Evolutionary conservation across 2,888 invertebrate species (phyloP).

Genomic region (Tetragnatha montana): DNA sequence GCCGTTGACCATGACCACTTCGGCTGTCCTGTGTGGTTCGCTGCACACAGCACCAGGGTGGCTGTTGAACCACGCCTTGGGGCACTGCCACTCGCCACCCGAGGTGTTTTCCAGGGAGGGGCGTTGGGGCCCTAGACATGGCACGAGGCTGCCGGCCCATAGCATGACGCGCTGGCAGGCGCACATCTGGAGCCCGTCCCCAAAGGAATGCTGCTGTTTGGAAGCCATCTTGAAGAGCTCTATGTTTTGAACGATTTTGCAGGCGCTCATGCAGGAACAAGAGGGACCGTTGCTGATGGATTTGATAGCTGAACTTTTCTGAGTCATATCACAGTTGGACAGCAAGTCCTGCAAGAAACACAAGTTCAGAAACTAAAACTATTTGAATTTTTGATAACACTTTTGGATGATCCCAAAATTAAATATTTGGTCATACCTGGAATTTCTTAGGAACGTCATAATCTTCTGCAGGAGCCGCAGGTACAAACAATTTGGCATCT

Average conservation of each 20-base stretch:
- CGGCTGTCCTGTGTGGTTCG: conserved; percentile 64
- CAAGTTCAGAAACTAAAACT: neutral
- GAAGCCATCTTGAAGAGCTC: conserved; percentile 68
- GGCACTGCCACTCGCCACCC: conserved; percentile 51
- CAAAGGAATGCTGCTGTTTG: conserved; percentile 54
- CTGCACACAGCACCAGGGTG: conserved; percentile 52
- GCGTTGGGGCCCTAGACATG: conserved; percentile 61
- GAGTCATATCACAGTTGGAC: conserved; percentile 67
- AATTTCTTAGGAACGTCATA: conserved; percentile 71
- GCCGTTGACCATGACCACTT: conserved; percentile 55
- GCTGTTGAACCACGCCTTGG: conserved; percentile 43
- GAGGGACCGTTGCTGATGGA: conserved; percentile 55
- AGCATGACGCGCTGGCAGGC: conserved; percentile 70
- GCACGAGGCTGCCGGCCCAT: conserved; percentile 70
- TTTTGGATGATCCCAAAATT: no score
- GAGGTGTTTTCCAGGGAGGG: conserved; percentile 29
- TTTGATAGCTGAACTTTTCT: conserved; percentile 56
- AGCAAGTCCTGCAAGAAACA: conserved; percentile 46
- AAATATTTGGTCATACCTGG: conserved; percentile 37
- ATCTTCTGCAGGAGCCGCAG: conserved; percentile 60
- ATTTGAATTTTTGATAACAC: no score
- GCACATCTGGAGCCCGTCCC: conserved; percentile 63
- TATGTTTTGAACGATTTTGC: conserved; percentile 62
- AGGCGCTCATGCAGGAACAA: conserved; percentile 68
- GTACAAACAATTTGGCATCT: conserved; percentile 38